Conservation (phyloP, 2,888 invertebrate genomes). For the Callosobruchus maculatus region DNA sequence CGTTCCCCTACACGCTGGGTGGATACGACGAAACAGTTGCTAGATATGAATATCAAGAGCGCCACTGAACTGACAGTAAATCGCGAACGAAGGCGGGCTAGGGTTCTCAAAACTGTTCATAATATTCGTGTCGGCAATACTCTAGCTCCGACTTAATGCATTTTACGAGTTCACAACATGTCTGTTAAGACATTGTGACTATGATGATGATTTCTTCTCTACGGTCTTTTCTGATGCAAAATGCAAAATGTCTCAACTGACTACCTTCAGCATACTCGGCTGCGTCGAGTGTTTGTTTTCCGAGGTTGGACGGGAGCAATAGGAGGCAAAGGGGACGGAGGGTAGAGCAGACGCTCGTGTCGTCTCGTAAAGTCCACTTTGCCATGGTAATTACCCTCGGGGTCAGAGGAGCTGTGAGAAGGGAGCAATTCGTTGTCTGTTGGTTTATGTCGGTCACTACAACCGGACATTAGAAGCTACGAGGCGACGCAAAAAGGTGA, state of each 20-base stretch:
- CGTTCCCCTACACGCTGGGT: too few species aligned
- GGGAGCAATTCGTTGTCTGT: neutral
- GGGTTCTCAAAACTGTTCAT: too few species aligned
- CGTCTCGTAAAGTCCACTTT: conserved; percentile 52
- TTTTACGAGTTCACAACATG: too few species aligned
- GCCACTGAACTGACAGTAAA: too few species aligned
- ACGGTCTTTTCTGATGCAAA: too few species aligned
- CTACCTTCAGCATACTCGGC: neutral
- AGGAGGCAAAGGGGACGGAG: neutral
- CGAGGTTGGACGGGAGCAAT: too few species aligned
- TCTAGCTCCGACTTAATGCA: too few species aligned
- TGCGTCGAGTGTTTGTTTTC: neutral
- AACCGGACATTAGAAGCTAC: neutral
- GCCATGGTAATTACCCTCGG: conserved; percentile 49
- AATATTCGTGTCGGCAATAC: too few species aligned
- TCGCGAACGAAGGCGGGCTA: too few species aligned
- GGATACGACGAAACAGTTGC: too few species aligned
- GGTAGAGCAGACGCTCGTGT: conserved; percentile 30
- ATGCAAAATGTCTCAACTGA: neutral
- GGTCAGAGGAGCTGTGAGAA: neutral
- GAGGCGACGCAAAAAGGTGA: neutral
- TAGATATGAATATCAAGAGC: too few species aligned
- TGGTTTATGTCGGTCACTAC: neutral
- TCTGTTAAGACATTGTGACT: too few species aligned
- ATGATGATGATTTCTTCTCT: neutral